Conservation (phyloP, 2,888 invertebrate genomes). For the Nyleta sp. region DNA sequence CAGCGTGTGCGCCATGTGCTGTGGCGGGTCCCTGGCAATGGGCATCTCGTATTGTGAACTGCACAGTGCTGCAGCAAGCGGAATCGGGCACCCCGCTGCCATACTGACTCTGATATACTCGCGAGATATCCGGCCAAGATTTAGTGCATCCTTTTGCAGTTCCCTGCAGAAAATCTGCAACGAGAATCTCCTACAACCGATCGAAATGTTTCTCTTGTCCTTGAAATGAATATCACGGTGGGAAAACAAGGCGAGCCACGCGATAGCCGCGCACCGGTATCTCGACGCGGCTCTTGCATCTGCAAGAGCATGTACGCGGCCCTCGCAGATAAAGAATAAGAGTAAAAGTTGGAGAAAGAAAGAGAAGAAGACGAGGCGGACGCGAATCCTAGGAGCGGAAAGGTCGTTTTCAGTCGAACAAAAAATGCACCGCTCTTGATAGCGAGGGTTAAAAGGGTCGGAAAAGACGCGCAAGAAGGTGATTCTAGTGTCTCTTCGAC, state of each 20-base stretch:
- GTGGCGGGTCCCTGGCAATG: conserved; percentile 52
- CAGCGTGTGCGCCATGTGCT: conserved; percentile 52
- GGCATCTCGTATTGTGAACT: conserved; percentile 56
- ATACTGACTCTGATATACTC: conserved; percentile 81
- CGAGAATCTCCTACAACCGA: conserved; percentile 80
- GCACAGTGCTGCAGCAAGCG: conserved; percentile 57
- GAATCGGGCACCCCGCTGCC: conserved; percentile 80
- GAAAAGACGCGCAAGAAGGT: not conserved
- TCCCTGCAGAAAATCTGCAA: conserved; percentile 78
- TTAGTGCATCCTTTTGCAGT: conserved; percentile 79
- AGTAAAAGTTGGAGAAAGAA: conserved; percentile 61
- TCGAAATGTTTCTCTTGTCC: conserved; percentile 80
- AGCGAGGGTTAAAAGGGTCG: conserved; percentile 52
- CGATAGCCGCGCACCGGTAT: conserved; percentile 65
- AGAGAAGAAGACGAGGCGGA: conserved; percentile 23
- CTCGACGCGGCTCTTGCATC: conserved; percentile 64
- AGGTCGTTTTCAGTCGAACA: conserved; percentile 35
- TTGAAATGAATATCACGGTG: conserved; percentile 79
- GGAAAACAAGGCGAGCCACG: conserved; percentile 75
- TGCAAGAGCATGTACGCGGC: conserved; percentile 59
- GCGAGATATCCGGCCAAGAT: conserved; percentile 80
- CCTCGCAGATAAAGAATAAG: conserved; percentile 61
- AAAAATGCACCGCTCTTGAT: conserved; percentile 18
- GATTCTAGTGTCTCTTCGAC: not conserved
- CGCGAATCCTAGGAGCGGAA: conserved; percentile 42